Percentiles rank a stretch among this genome's conserved stretches.
phyloP scores from a whole-genome alignment of 2,797 vertebrate species.

The Melanotaenia pygmaea region DNA sequence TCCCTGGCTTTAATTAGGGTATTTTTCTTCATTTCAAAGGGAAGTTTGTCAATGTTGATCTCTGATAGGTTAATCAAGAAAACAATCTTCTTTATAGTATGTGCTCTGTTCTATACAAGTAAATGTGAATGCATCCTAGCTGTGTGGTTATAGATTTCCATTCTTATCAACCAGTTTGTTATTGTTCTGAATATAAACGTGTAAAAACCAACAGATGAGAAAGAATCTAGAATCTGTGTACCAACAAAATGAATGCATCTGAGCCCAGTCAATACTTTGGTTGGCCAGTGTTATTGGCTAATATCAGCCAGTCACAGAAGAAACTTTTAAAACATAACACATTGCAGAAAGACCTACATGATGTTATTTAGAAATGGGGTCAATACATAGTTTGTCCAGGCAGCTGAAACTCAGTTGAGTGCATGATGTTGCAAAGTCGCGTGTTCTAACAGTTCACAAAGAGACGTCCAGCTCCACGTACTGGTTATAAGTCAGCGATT shows the following conservation, averaged over 20 bases:
- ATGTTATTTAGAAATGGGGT: background rate
- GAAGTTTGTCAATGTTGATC: slow-evolving; percentile 20
- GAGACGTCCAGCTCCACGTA: background rate
- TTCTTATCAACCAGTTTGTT: background rate
- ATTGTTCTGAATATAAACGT: background rate
- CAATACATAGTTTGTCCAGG: background rate
- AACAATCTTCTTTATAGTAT: slow-evolving; percentile 23
- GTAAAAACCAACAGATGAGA: background rate
- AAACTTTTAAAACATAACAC: background rate
- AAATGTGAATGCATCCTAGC: slow-evolving; percentile 1
- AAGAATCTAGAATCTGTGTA: background rate
- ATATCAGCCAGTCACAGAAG: background rate
- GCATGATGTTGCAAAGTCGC: background rate
- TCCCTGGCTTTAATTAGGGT: slow-evolving; percentile 5
- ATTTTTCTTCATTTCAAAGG: slow-evolving; percentile 23
- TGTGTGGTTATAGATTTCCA: background rate
- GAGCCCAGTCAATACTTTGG: background rate
- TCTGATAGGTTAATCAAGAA: background rate
- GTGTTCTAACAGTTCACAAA: background rate
- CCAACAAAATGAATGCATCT: background rate
- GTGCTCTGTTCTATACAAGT: slow-evolving; percentile 20
- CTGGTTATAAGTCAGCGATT: background rate
- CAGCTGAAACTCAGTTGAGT: background rate
- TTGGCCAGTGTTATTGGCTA: background rate
- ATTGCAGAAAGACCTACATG: background rate